phyloP scores from a whole-genome alignment of 2,888 invertebrate species.

The Fragum fragum region DNA sequence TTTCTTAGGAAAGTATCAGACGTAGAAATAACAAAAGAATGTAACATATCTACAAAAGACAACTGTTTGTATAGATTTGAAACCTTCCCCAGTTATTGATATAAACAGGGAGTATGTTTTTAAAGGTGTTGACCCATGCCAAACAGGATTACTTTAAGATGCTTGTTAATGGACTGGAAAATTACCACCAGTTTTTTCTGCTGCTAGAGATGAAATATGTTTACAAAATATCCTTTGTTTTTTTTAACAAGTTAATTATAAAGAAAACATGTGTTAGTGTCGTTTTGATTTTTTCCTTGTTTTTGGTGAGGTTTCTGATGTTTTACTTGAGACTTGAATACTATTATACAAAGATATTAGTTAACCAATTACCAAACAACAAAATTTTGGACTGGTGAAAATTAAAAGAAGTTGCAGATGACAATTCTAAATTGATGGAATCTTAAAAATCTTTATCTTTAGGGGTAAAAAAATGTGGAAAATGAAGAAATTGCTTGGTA shows the following conservation, averaged over 20 bases:
- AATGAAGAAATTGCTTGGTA: too few relatives aligned
- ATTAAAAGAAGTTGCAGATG: too few relatives aligned
- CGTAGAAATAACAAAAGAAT: neutral
- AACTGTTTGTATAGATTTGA: constrained; percentile 37
- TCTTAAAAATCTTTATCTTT: too few relatives aligned
- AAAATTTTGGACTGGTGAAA: too few relatives aligned
- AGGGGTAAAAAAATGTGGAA: too few relatives aligned
- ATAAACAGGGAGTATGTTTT: constrained; percentile 66
- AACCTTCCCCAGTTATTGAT: constrained; percentile 57
- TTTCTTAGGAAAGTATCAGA: neutral
- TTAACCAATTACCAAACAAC: too few relatives aligned
- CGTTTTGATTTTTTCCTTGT: constrained; percentile 11
- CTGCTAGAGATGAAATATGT: constrained; percentile 25
- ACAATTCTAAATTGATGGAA: too few relatives aligned
- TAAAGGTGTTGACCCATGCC: constrained; percentile 64
- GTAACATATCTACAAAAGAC: constrained; percentile 19
- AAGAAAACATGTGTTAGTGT: constrained; percentile 31
- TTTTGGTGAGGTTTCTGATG: neutral
- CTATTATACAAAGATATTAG: too few relatives aligned
- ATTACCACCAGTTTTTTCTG: constrained; percentile 43
- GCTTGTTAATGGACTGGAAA: constrained; percentile 64
- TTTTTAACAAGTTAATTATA: constrained; percentile 33
- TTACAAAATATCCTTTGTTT: constrained; percentile 29
- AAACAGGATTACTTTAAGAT: constrained; percentile 64
- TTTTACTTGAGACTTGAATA: neutral